phyloP scores from a whole-genome alignment of 2,888 invertebrate genomes.

The Plebejus melissa region DNA sequence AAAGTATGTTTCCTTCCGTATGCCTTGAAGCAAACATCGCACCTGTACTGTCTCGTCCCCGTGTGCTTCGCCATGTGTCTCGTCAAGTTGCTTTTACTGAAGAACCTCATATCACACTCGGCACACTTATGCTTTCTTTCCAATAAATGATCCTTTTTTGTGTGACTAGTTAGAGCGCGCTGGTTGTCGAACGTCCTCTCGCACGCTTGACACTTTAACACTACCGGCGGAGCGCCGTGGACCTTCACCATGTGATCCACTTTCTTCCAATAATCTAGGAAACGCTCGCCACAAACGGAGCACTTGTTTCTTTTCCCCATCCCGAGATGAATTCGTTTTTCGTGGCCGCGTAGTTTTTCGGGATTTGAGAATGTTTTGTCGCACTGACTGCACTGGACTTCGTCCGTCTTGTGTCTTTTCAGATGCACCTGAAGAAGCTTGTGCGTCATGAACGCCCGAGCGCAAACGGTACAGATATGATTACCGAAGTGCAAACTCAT shows the following conservation, averaged over 20 bases:
- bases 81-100: constrained; percentile 43
- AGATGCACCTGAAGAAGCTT: constrained; percentile 45
- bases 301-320: constrained; percentile 48
- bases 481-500: constrained; percentile 60
- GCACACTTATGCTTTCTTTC: constrained; percentile 60
- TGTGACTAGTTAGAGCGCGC: constrained; percentile 48
- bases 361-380: constrained; percentile 47
- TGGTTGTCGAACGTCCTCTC: constrained; percentile 51
- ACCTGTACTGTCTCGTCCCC: constrained; percentile 49
- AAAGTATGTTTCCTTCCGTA: constrained; percentile 52
- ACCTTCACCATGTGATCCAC: constrained; percentile 52
- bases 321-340: constrained; percentile 41
- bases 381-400: constrained; percentile 51
- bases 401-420: constrained; percentile 48
- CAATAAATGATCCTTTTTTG: constrained; percentile 60
- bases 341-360: constrained; percentile 40
- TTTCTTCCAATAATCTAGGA: constrained; percentile 53
- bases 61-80: constrained; percentile 56
- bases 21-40: constrained; percentile 53
- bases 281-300: constrained; percentile 47
- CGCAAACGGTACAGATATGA: constrained; percentile 51
- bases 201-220: constrained; percentile 54
- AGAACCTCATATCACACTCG: constrained; percentile 63
- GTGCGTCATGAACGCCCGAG: constrained; percentile 47
- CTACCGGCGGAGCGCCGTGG: constrained; percentile 48